Evolutionary conservation across 2,888 invertebrate genomes (phyloP).

Genomic region (Rhodophaea formosa): DNA sequence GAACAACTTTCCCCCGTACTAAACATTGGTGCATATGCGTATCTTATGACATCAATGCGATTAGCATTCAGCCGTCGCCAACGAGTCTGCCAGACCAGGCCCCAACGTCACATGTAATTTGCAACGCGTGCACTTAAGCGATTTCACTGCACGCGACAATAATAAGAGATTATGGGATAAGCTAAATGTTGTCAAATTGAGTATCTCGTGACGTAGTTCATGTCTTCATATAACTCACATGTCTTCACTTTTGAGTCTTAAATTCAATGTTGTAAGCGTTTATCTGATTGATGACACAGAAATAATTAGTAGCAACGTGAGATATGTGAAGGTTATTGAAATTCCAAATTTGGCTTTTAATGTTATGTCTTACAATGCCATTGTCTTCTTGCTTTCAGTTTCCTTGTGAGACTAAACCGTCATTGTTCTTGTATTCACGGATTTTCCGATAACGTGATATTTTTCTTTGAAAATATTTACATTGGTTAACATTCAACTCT

Average conservation of each 20-base stretch:
- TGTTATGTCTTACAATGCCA: too few relatives aligned
- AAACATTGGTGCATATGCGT: slow-evolving; percentile 31
- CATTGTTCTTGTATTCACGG: too few relatives aligned
- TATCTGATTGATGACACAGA: slow-evolving; percentile 8
- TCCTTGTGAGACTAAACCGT: too few relatives aligned
- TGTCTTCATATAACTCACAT: neutral
- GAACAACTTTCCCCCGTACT: slow-evolving; percentile 34
- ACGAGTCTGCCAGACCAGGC: slow-evolving; percentile 36
- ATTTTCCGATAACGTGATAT: too few relatives aligned
- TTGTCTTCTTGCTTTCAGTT: too few relatives aligned
- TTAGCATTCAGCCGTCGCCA: slow-evolving; percentile 47
- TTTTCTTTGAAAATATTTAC: too few relatives aligned
- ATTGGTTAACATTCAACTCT: too few relatives aligned
- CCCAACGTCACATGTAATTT: slow-evolving; percentile 37
- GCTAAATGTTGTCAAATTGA: slow-evolving; percentile 25
- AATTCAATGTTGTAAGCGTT: neutral
- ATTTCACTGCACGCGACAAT: slow-evolving; percentile 49
- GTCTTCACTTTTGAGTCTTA: neutral
- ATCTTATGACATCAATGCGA: slow-evolving; percentile 34
- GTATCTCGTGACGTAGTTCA: slow-evolving; percentile 14
- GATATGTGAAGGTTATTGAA: neutral
- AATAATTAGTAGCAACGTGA: neutral
- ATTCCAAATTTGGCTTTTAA: too few relatives aligned
- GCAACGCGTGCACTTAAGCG: slow-evolving; percentile 48
- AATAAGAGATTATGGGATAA: slow-evolving; percentile 45